phyloP scores from a whole-genome alignment of 2,888 invertebrate species.

The Lycia hirtaria region DNA sequence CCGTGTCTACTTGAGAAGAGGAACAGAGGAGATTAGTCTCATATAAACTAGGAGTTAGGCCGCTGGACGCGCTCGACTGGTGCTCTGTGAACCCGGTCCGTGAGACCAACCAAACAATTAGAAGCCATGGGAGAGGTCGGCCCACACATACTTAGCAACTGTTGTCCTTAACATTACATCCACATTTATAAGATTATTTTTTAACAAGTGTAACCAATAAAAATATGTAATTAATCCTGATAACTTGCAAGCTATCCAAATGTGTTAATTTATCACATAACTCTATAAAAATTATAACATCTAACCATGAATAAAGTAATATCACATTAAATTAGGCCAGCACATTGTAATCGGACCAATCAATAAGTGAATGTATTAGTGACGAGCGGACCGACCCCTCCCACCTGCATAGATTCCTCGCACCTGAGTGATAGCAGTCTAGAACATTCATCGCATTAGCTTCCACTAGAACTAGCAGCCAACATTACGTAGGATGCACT shows the following conservation, averaged over 20 bases:
- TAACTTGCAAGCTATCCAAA: not conserved
- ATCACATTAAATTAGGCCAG: not conserved
- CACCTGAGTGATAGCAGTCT: conserved; percentile 58
- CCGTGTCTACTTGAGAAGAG: not conserved
- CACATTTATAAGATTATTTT: not conserved
- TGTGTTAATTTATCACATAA: too few species aligned
- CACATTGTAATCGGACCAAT: not conserved
- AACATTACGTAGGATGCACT: conserved; percentile 73
- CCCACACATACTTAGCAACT: conserved; percentile 29
- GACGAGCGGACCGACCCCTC: conserved; percentile 55
- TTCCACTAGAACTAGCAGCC: conserved; percentile 67
- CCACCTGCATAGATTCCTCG: conserved; percentile 64
- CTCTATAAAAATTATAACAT: not conserved
- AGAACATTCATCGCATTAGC: conserved; percentile 70
- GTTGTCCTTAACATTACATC: not conserved
- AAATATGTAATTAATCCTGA: not conserved
- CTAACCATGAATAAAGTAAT: not conserved
- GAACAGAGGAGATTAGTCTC: conserved; percentile 1
- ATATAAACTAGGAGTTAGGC: conserved; percentile 7
- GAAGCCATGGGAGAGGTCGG: conserved; percentile 56
- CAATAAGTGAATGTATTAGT: not conserved
- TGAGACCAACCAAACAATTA: conserved; percentile 47
- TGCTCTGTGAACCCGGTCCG: not conserved
- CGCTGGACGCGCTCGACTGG: not conserved
- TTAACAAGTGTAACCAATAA: too few species aligned